Evolutionary conservation across 2,113 vertebrate genomes (phyloP), one percentile per base, ranked within the genome.

Genomic region (Pseudonaja textilis): DNA sequence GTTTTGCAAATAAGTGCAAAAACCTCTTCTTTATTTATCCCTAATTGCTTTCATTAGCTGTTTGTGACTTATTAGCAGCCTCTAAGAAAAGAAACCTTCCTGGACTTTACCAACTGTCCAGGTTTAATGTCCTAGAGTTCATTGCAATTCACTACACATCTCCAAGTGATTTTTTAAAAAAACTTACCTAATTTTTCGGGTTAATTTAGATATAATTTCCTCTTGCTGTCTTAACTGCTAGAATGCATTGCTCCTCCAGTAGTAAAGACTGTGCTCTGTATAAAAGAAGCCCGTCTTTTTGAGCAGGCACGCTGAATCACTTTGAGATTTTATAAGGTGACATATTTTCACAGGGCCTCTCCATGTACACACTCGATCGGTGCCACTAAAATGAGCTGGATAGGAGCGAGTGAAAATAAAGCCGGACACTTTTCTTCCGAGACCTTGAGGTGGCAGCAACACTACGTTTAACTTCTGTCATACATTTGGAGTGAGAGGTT

Each of bases 361-460:
- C 29, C 20, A 26, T 1, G 5, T 92, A 23, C 34, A 23, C 25
- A 12, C 16, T n/a, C n/a, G 4, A 29, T 20, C 0, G 22, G 22
- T 57, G 85, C 52, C 69, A 12, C 42, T 26, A 93, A 59, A 61
- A 14, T 8, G 14, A 1, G 3, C 26, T 8, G 45, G 29, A 54
- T 6, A 64, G 81, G 3, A 92, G 42, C 42, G 91, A 61, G 85
- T 45, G 2, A 5, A 94, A 96, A 95, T 0, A 85, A 96, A 92
- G 91, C 26, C 5, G 81, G 96, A 97, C 94, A 85, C 93, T 97
- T 97, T 95, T 97, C 96, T 92, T 8, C 55, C 94, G 94, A 97
- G 97, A 97, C 98, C 98, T 98, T 98, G 97, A 98, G 98, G 96
- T 97, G 98, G 98, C 98, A 98, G 98, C 97, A 98, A 88, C 94